A percentile compares a stretch with the other conserved stretches of the same genome.
Evolutionary conservation across 2,113 vertebrate genomes (phyloP).

Genomic region (Protobothrops mucrosquamatus): DNA sequence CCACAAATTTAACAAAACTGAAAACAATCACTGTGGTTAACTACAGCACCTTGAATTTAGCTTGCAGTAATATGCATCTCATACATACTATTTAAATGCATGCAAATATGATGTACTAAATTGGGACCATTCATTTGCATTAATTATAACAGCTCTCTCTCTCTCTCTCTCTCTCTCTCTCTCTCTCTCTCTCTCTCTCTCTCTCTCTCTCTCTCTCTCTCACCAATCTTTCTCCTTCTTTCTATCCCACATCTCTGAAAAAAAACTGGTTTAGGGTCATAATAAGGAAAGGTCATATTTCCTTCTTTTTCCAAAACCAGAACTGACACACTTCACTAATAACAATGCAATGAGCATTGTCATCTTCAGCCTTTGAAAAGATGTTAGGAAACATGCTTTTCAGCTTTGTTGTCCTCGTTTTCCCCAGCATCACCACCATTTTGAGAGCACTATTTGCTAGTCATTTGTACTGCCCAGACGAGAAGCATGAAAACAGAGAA

Average conservation of each 20-base stretch:
- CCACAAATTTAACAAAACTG: not conserved
- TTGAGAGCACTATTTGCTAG: not conserved
- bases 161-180: not conserved
- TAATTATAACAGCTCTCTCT: not conserved
- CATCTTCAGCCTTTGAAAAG: not conserved
- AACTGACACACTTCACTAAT: not conserved
- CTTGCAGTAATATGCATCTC: slow-evolving; percentile 6
- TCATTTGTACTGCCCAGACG: not conserved
- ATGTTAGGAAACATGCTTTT: not conserved
- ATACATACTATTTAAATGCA: not conserved
- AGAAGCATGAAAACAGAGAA: not conserved
- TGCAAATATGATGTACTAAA: slow-evolving; percentile 26
- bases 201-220: not conserved
- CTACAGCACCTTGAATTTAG: not conserved
- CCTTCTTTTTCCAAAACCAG: not conserved
- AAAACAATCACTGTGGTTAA: not conserved
- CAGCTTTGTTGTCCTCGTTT: not conserved
- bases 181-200: not conserved
- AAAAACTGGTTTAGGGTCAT: not conserved
- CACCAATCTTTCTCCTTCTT: not conserved
- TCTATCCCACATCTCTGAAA: not conserved
- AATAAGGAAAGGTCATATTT: not conserved
- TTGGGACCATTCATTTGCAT: not conserved
- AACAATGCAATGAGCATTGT: not conserved
- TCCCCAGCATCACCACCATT: not conserved